A percentile compares a stretch with the other conserved stretches of the same genome.
Evolutionary conservation across 1,140 invertebrate species (phyloP).

Genomic region (Temnothorax longispinosus): DNA sequence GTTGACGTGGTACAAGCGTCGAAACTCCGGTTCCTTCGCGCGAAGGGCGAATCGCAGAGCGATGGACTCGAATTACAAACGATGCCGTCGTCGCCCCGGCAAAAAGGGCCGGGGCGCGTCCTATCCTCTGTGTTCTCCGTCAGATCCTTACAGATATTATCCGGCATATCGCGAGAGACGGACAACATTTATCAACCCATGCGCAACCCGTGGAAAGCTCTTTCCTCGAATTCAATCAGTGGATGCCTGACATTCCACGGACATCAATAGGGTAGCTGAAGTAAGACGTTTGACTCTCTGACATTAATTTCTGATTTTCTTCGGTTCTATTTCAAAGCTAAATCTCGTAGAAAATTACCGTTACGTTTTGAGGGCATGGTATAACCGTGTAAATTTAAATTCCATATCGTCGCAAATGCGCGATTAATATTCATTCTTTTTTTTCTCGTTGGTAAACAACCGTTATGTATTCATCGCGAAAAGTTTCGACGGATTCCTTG

Average conservation of each 20-base stretch:
- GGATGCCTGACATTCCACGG: conserved; percentile 82
- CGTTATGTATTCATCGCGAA: conserved; percentile 2
- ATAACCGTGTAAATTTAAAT: background rate
- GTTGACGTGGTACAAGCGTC: conserved; percentile 55
- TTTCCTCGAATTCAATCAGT: conserved; percentile 82
- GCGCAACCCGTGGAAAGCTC: conserved; percentile 52
- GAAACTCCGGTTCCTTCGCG: conserved; percentile 53
- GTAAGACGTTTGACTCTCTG: conserved; percentile 80
- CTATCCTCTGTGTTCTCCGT: conserved; percentile 48
- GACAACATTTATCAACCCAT: conserved; percentile 83
- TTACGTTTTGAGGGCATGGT: background rate
- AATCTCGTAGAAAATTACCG: background rate
- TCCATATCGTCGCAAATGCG: background rate
- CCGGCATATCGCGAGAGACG: conserved; percentile 78
- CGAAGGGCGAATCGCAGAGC: conserved; percentile 44
- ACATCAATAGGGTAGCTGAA: conserved; percentile 80
- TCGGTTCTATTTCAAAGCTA: background rate
- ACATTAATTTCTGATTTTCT: conserved; percentile 73
- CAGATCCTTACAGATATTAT: conserved; percentile 82
- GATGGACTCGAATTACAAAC: conserved; percentile 71
- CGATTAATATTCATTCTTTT: conserved; percentile 1
- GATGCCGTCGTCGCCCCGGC: conserved; percentile 57
- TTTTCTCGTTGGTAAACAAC: background rate
- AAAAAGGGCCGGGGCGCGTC: conserved; percentile 49
- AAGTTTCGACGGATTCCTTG: conserved; percentile 29